These are phyloP conservation scores for Hippolais icterina DNA, from an alignment of 2,113 vertebrate genomes.

Conservation along the genomic window DNA sequence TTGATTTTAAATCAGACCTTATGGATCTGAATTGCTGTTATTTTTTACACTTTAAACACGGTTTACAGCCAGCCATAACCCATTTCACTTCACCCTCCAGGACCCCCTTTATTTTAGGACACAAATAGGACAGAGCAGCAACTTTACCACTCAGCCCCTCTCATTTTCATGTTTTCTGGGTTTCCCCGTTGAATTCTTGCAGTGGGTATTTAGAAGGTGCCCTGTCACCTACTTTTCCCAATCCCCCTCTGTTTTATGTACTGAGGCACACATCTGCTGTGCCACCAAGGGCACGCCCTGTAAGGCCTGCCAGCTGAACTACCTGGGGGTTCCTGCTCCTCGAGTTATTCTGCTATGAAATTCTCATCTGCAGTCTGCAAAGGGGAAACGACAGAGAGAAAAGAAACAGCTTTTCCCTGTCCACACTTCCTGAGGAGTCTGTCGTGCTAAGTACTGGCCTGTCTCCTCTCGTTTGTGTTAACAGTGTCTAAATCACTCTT, in stretches of 20 bases:
- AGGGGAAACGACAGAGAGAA: conserved; percentile 45
- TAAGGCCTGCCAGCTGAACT: conserved; percentile 15
- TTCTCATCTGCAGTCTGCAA: conserved; percentile 55
- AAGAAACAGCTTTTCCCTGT: conserved; percentile 64
- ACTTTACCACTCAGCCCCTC: not conserved
- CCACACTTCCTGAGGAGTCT: conserved; percentile 64
- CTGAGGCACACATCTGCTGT: not conserved
- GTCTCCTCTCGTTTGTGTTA: conserved; percentile 66
- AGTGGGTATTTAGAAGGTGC: not conserved
- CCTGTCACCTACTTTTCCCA: not conserved
- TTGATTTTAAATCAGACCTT: not conserved
- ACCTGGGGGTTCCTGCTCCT: conserved; percentile 55
- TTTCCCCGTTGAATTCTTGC: not conserved
- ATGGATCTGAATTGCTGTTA: not conserved
- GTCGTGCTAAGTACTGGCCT: conserved; percentile 24
- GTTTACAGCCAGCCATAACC: not conserved
- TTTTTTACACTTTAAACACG: not conserved
- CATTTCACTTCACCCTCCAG: not conserved
- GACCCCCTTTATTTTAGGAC: not conserved
- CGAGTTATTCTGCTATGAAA: conserved; percentile 44
- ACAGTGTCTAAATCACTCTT: conserved; percentile 47
- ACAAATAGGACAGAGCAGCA: not conserved
- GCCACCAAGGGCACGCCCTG: not conserved
- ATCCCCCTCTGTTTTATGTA: fast-evolving
- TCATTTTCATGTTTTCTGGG: not conserved